Conservation (phyloP, 1,140 invertebrate species). For the Aphelenchoides avenae region DNA sequence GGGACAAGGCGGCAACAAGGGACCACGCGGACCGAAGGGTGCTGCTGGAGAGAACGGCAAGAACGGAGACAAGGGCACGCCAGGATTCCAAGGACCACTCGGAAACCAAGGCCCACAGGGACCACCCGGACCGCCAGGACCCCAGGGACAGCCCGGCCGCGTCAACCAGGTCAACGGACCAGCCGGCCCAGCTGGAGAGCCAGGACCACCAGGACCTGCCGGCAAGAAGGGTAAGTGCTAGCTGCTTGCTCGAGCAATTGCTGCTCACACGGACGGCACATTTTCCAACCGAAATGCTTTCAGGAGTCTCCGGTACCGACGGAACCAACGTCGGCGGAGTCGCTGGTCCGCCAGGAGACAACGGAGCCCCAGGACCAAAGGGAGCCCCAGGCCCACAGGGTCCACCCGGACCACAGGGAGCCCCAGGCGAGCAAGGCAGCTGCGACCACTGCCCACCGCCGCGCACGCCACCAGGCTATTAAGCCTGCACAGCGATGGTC, state of each 20-base stretch:
- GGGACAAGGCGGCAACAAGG: constrained; percentile 53
- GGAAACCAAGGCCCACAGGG: constrained; percentile 36
- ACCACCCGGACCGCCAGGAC: constrained; percentile 50
- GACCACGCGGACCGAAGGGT: constrained; percentile 58
- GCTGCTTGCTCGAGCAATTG: no score
- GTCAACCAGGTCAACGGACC: constrained; percentile 54
- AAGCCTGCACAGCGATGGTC: no score
- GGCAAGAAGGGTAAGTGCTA: constrained; percentile 47
- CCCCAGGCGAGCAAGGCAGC: constrained; percentile 33
- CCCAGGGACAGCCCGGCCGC: constrained; percentile 43
- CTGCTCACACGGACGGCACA: no score
- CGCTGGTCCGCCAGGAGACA: constrained; percentile 30
- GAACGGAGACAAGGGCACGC: constrained; percentile 50
- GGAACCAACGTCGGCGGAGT: constrained; percentile 41
- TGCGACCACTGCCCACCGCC: constrained; percentile 45
- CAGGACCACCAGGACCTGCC: constrained; percentile 45
- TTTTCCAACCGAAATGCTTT: no score
- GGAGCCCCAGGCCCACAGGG: constrained; percentile 50
- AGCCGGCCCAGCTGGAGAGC: constrained; percentile 44
- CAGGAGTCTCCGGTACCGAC: constrained; percentile 38
- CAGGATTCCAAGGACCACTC: constrained; percentile 41
- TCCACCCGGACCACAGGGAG: constrained; percentile 35
- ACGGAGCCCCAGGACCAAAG: constrained; percentile 42
- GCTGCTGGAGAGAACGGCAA: constrained; percentile 37
- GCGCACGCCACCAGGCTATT: constrained; percentile 48